phyloP scores from a whole-genome alignment of 1,140 invertebrate species.

The Diachasma alloeum region DNA sequence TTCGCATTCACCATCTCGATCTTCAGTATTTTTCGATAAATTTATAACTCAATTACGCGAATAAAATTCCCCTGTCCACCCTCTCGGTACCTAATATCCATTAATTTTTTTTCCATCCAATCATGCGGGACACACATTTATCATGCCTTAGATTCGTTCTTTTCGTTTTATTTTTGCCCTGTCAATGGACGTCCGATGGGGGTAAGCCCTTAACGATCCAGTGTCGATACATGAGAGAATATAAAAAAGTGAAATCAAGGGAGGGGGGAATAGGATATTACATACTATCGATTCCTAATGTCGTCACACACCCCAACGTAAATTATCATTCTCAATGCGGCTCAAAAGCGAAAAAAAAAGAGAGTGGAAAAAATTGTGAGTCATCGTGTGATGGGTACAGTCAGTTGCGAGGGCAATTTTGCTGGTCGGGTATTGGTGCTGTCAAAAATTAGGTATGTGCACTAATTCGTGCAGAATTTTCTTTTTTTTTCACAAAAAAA shows the following conservation, averaged over 20 bases:
- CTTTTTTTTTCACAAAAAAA: too few relatives aligned
- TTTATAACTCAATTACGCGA: slow-evolving; percentile 24
- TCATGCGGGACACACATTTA: slow-evolving; percentile 3
- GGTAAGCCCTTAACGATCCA: neutral
- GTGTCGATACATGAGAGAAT: neutral
- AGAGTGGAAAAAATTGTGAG: slow-evolving; percentile 43
- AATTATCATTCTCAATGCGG: slow-evolving; percentile 52
- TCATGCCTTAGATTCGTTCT: slow-evolving; percentile 8
- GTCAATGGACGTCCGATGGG: slow-evolving; percentile 3
- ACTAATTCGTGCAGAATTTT: neutral
- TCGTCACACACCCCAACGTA: slow-evolving; percentile 51
- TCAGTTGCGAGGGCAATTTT: neutral
- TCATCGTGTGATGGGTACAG: slow-evolving; percentile 41
- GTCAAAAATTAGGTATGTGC: neutral
- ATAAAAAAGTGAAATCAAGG: slow-evolving; percentile 17
- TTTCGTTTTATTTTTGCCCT: slow-evolving; percentile 19
- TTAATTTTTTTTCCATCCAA: neutral
- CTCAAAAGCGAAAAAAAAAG: slow-evolving; percentile 32
- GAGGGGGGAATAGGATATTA: slow-evolving; percentile 37
- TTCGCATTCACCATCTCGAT: neutral
- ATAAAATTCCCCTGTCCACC: neutral
- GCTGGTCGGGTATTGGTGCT: neutral
- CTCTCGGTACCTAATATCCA: neutral
- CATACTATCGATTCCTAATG: slow-evolving; percentile 55
- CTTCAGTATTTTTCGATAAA: slow-evolving; percentile 21